Percentiles rank a stretch among this genome's conserved stretches.
Conservation (phyloP, 2,888 invertebrate species). For the Theretra japonica region DNA sequence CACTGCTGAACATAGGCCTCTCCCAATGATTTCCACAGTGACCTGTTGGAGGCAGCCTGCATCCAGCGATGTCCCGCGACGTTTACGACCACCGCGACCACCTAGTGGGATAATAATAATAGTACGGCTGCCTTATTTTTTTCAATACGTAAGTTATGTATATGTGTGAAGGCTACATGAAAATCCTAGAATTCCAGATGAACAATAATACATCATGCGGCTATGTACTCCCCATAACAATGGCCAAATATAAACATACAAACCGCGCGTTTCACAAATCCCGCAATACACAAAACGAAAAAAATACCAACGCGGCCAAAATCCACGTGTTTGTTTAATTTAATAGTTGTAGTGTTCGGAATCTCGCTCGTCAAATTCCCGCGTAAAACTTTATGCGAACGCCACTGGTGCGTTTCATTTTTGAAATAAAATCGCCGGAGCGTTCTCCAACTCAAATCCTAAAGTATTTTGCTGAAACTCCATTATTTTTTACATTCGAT, state of each 20-base stretch:
- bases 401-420: constrained; percentile 6
- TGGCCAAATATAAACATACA: neutral
- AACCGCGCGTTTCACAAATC: neutral
- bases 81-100: too few species aligned
- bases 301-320: neutral
- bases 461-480: constrained; percentile 13
- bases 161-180: too few species aligned
- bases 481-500: constrained; percentile 15
- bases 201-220: too few species aligned
- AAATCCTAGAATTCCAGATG: too few species aligned
- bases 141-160: too few species aligned
- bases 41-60: too few species aligned
- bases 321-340: constrained; percentile 12
- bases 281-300: neutral
- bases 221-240: neutral
- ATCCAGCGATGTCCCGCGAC: too few species aligned
- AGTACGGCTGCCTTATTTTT: too few species aligned
- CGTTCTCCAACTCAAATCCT: constrained; percentile 9
- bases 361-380: neutral
- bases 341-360: constrained; percentile 9
- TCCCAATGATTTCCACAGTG: too few species aligned
- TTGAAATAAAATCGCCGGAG: constrained; percentile 4
- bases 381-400: neutral
- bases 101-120: too few species aligned
- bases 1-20: too few species aligned